Conservation (phyloP, 1,140 invertebrate genomes). For the Drosophila setifemur region DNA sequence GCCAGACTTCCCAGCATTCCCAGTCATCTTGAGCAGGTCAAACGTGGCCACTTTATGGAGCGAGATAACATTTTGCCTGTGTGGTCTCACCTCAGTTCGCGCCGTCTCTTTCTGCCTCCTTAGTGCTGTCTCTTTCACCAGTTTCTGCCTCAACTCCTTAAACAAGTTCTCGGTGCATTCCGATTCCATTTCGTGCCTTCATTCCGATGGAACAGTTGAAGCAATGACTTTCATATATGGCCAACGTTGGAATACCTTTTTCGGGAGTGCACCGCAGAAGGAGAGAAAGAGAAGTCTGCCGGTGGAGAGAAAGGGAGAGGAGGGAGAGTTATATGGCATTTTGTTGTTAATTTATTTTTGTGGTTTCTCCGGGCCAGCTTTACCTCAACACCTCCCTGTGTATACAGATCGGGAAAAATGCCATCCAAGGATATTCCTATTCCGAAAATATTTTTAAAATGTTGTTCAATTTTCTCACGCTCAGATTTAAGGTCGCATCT, state of each 20-base stretch:
- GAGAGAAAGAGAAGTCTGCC: not conserved
- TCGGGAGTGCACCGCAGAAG: constrained; percentile 27
- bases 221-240: constrained; percentile 54
- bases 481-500: constrained; percentile 18
- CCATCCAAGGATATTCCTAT: constrained; percentile 32
- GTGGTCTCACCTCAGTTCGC: constrained; percentile 51
- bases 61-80: constrained; percentile 55
- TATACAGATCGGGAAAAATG: constrained; percentile 15
- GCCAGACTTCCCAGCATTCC: constrained; percentile 26
- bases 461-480: constrained; percentile 35
- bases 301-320: not conserved
- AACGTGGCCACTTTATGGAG: constrained; percentile 49
- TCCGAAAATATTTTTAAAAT: not conserved
- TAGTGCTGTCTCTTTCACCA: not conserved
- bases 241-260: constrained; percentile 41
- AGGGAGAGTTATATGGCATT: constrained; percentile 11
- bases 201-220: constrained; percentile 44
- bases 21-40: constrained; percentile 37
- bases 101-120: not conserved
- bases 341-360: constrained; percentile 42
- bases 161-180: constrained; percentile 45
- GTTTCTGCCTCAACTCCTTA: constrained; percentile 32
- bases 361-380: constrained; percentile 29
- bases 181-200: constrained; percentile 34
- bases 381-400: constrained; percentile 39